These are phyloP conservation scores for Pycnomerus fuliginosus DNA, from an alignment of 2,888 invertebrate genomes.

Conservation along the genomic window DNA sequence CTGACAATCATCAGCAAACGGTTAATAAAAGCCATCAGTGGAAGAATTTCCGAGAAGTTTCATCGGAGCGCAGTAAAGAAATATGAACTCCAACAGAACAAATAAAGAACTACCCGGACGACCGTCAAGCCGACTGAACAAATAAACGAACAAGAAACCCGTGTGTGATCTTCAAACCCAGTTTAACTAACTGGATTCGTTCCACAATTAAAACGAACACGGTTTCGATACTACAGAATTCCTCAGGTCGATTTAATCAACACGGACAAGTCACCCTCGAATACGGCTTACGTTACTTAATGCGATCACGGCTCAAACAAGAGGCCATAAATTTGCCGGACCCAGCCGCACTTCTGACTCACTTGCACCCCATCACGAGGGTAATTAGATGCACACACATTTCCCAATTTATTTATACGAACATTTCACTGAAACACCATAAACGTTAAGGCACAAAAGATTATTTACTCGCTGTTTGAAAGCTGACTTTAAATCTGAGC, in stretches of 20 bases:
- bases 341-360: slow-evolving; percentile 3
- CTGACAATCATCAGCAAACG: no score
- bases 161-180: slow-evolving; percentile 17
- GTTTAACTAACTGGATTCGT: slow-evolving; percentile 14
- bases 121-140: slow-evolving; percentile 16
- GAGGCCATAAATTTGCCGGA: slow-evolving; percentile 25
- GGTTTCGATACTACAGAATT: no score
- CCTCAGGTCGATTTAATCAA: slow-evolving; percentile 25
- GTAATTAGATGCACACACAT: background rate
- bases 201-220: no score
- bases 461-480: slow-evolving; percentile 21
- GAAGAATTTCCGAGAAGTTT: slow-evolving; percentile 15
- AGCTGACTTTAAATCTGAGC: slow-evolving; percentile 18
- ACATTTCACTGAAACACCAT: slow-evolving; percentile 17
- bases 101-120: slow-evolving; percentile 17
- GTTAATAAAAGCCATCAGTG: no score
- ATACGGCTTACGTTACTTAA: slow-evolving; percentile 14
- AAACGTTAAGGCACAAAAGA: slow-evolving; percentile 16
- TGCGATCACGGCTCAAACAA: slow-evolving; percentile 28
- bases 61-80: slow-evolving; percentile 9
- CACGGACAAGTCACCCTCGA: slow-evolving; percentile 19
- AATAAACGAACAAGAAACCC: slow-evolving; percentile 16
- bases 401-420: slow-evolving; percentile 8
- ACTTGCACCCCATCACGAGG: background rate
- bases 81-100: slow-evolving; percentile 18